Evolutionary conservation across 1,140 invertebrate species (phyloP), one percentile per base, ranked within the genome.

Genomic region (Pachyrhynchus sulphureomaculatus): DNA sequence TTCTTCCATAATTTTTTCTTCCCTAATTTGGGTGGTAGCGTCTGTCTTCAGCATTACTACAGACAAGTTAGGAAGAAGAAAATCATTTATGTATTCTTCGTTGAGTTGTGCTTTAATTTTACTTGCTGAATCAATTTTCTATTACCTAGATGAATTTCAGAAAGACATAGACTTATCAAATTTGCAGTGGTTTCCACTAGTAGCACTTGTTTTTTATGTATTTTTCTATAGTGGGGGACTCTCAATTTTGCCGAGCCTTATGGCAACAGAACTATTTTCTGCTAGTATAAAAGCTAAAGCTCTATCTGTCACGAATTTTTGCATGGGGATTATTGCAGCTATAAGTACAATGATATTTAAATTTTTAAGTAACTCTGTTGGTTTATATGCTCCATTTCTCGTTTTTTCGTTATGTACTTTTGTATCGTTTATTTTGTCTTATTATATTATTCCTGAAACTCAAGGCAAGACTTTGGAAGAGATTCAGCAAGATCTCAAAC

Each of bases 21-120:
- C 74, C 1, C 71, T 86, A 15, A 84, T 86, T 65, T 75, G 89
- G 1, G 94, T 91, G 1, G 87, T 95, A 17, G 13, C 62, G 29
- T 39, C 41, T 5, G 51, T 48, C 2, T 24, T 51, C 5, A 69
- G 88, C 34, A n/a, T 51, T 17, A 69, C 88, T 36, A 85, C 90
- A 47, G 48, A 53, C 5, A 39, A 42, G 48, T 32, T 52, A 1
- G 65, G 65, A 0, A 52, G 68, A 15, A 65, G 44, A 53, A 62
- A 56, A 4, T 49, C 57, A 8, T 39, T 66, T 6, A 37, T 63
- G 4, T 34, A 53, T 15, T 66, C 68, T 9, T 60, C 32, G 21
- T 23, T 65, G 4, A 15, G 37, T 5, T 67, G 53, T 32, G 53
- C 41, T 9, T 4, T 68, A 4, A 51, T 62, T 15, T 37, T 69